Evolutionary conservation across 2,113 vertebrate genomes (phyloP), one percentile per base, ranked within the genome.

Genomic region (Euleptes europaea): DNA sequence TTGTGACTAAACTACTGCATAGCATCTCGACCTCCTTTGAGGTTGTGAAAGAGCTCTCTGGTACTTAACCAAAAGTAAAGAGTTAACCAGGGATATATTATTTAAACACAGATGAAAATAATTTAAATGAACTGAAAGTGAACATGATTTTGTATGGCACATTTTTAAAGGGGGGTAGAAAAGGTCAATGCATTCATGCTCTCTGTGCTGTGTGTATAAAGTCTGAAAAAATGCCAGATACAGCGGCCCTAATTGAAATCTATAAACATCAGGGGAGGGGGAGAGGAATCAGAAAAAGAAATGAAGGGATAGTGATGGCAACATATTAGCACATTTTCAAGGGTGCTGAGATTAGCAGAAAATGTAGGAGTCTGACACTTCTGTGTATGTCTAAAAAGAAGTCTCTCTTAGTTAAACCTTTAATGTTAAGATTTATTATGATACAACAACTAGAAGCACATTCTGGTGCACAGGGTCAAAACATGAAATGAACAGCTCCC

Each of bases 231-330:
- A 74, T 73, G 80, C 84, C 81, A 92, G 85, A 86, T 72, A 75
- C 79, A 51, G 13, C 89, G 75, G 88, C 35, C 83, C 91, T 89
- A 90, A 92, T 90, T 95, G 90, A 80, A 94, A 80, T 89, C 82
- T 88, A 92, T 91, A 94, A 91, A 91, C 93, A 89, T 91, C 84
- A 92, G 80, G 44, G 44, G 44, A 44, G 4, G 44, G 44, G 44
- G 44, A 44, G 44, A 44, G 67, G 88, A 78, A 86, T 89, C 79
- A 87, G 76, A 54, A 84, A 90, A 87, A 92, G 90, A 91, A 94
- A 51, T 8, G 67, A 90, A 71, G 74, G 71, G 90, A 75, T 72
- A 84, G 79, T 85, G 78, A 89, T 70, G 51, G 85, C 84, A 90
- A 88, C 66, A 86, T 44, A 76, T 28, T 80, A 67, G 40, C 57